Base-by-base conservation (phyloP, 2,888 invertebrate species). In the Ashinkailepas kermadecensis region DNA sequence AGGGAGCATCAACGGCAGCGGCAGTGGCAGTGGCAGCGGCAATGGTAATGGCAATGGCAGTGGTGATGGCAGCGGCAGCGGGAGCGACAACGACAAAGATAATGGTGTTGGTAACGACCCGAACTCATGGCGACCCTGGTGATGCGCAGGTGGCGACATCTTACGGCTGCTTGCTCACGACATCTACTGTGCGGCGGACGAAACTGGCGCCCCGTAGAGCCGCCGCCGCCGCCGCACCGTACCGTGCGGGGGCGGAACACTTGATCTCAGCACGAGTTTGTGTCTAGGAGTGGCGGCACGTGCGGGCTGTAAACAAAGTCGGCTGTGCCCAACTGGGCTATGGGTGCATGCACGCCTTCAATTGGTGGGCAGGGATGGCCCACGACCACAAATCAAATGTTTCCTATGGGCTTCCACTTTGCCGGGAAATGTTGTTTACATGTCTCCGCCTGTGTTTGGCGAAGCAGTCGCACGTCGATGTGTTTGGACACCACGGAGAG, bases 71-170 rank as follows among this genome's bases (percentile, higher is more conserved):
- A 39, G 39, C 4, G 39, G 39, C 39, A 39, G 39, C 4, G 39
- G 39, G 4, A 39, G 39, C 39, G 39, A 39, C 39, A 39, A 39
- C 39, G 39, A 39, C 39, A 39, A 39, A 39, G 39, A 39, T 39
- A 39, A 39, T 25, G 70, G 39, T 4, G 70, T 39, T 39, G 25
- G 15, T 15, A 12, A 10, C 56, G 74, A 74, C n/a, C 74, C 74
- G 18, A 74, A 74, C 74, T 74, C 74, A 10, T 74, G 74, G 74
- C 54, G 74, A 56, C 74, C 74, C 21, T 74, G 74, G 74, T 74
- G 56, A 74, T 6, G 59, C 21, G 25, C 23, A 13, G 25, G 56
- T 56, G 54, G 54, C 74, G 74, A 70, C 70, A 39, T 39, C 70
- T 74, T 59, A 7, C 15, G 59, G 59, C 59, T 59, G 15, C 15